Conservation (phyloP, 1,140 invertebrate genomes). For the Papilio helenus region DNA sequence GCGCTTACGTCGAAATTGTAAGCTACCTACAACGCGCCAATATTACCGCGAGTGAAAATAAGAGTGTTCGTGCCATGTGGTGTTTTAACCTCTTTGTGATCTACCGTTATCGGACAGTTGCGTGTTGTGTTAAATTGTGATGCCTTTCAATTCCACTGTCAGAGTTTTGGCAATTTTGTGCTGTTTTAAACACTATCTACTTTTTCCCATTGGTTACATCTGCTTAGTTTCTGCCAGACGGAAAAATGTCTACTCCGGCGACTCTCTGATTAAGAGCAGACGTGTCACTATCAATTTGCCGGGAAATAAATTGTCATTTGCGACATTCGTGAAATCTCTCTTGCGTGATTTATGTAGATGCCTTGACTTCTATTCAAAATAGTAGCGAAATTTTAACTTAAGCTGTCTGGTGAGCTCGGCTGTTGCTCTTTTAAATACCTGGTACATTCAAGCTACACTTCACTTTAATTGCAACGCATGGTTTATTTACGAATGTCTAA, state of each 20-base stretch:
- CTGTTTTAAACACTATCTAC: constrained; percentile 3
- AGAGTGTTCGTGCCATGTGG: constrained; percentile 43
- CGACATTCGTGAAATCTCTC: constrained; percentile 51
- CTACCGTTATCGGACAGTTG: constrained; percentile 11
- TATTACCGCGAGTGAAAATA: constrained; percentile 48
- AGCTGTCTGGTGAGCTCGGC: constrained; percentile 22
- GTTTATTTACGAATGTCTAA: constrained; percentile 48
- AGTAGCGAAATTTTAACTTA: constrained; percentile 44
- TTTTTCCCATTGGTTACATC: constrained; percentile 28
- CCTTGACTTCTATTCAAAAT: constrained; percentile 46
- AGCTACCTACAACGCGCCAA: constrained; percentile 15
- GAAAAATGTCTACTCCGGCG: constrained; percentile 46
- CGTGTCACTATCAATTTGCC: constrained; percentile 58
- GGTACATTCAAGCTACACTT: constrained; percentile 27
- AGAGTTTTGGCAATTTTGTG: constrained; percentile 2
- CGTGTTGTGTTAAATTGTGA: constrained; percentile 34
- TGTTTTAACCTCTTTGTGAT: constrained; percentile 35
- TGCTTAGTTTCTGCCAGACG: constrained; percentile 43
- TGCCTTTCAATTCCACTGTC: background rate
- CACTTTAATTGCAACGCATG: constrained; percentile 47
- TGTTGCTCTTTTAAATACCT: constrained; percentile 42
- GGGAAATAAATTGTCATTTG: constrained; percentile 57
- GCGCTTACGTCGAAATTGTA: constrained; percentile 22
- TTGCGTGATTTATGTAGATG: constrained; percentile 52
- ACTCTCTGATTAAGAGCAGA: constrained; percentile 54